Evolutionary conservation across 1,140 invertebrate species (phyloP).

Genomic region (Dreissena rostriformis): DNA sequence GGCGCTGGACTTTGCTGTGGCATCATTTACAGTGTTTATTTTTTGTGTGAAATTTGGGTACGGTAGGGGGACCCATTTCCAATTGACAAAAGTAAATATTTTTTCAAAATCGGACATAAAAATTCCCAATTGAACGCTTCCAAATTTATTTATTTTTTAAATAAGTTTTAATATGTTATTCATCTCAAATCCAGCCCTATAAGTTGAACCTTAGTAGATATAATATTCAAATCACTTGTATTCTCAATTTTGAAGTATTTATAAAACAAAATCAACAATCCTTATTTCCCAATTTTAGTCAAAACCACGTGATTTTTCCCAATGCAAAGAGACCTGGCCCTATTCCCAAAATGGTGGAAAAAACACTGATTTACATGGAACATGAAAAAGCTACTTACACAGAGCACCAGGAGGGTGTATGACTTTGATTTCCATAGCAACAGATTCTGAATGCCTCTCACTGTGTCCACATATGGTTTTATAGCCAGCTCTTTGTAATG

Average conservation of each 20-base stretch:
- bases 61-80: no score
- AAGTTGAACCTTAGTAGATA: not conserved
- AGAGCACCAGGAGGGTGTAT: not conserved
- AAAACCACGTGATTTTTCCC: not conserved
- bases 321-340: no score
- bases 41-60: no score
- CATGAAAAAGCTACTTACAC: not conserved
- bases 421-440: slow-evolving; percentile 17
- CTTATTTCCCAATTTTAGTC: not conserved
- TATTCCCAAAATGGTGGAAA: not conserved
- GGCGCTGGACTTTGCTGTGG: no score
- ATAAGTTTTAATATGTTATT: no score
- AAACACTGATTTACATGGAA: not conserved
- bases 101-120: no score
- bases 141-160: no score
- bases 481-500: not conserved
- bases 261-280: not conserved
- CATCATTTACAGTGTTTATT: no score
- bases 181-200: no score
- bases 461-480: slow-evolving; percentile 20
- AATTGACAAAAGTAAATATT: no score
- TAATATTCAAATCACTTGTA: not conserved
- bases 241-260: not conserved
- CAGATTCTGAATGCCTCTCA: slow-evolving; percentile 4
- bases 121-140: no score